Evolutionary conservation across 2,113 vertebrate genomes (phyloP), one percentile per base, ranked within the genome.

Genomic region (Catagonus wagneri): DNA sequence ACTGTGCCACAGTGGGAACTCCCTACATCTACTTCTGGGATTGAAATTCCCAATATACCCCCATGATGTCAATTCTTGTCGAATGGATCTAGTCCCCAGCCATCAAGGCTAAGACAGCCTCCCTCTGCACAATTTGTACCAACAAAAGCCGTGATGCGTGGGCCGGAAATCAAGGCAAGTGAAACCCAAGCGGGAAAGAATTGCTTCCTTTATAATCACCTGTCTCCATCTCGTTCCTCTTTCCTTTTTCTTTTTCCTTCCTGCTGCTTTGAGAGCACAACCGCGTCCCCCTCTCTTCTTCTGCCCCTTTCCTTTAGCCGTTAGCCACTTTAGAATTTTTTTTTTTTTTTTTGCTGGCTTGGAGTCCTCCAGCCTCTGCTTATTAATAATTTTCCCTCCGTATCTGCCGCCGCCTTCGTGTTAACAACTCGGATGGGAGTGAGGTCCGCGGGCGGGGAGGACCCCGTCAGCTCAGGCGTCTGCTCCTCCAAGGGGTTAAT

Each of bases 341-440:
- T 78, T 44, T 44, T 44, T 44, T 44, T 44, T 44, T 44, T n/a
- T 65, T 34, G 58, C 75, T 94, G 90, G 88, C 94, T 50, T 7
- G 58, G 56, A 54, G 36, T 66, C 90, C 50, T 52, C 25, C 81
- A 58, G 54, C 74, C 61, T 20, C 76, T n/a, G 83, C 75, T 95
- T 88, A 89, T 92, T 90, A 96, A 95, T 96, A 92, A 95, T 93
- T 93, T 95, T 90, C 92, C 75, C 36, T 89, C 92, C 93, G 95
- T 93, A 68, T 87, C 83, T 72, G 81, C 88, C 3, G 17, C 94
- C 0, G 2, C 72, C 88, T 84, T 63, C 5, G 72, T 50, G 86
- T 75, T 89, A 95, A 89, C 87, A 91, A 93, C 86, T 71, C 10
- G 13, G 54, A 72, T 52, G 25, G 6, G 92, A 75, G 79, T 0